These are phyloP conservation scores for Laterallus jamaicensis DNA, from an alignment of 2,113 vertebrate species.

Conservation along the genomic window DNA sequence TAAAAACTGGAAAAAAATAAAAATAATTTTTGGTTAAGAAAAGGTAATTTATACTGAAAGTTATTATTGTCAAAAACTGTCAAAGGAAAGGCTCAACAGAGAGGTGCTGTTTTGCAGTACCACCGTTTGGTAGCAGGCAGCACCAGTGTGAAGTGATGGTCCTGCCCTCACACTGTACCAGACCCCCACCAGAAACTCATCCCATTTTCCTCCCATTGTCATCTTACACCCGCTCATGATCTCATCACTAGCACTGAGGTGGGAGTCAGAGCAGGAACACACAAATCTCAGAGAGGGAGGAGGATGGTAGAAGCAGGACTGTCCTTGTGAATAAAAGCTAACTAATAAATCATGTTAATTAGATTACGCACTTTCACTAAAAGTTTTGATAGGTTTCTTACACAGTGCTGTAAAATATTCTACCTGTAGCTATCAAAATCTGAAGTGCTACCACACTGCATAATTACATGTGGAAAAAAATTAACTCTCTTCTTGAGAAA, in stretches of 20 bases:
- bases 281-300: not conserved
- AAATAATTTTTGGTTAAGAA: not conserved
- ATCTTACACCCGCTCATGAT: not conserved
- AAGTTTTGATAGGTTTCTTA: not conserved
- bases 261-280: not conserved
- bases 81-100: not conserved
- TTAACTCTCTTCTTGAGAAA: not conserved
- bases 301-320: not conserved
- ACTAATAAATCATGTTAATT: not conserved
- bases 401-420: not conserved
- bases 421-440: not conserved
- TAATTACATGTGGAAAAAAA: not conserved
- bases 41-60: not conserved
- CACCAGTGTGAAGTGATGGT: not conserved
- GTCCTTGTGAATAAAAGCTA: not conserved
- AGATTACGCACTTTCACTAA: not conserved
- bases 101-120: not conserved
- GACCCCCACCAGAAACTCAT: not conserved
- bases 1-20: not conserved
- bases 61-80: not conserved
- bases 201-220: not conserved
- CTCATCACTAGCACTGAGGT: rapidly evolving
- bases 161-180: not conserved
- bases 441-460: not conserved
- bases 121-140: not conserved